Base-by-base conservation (phyloP, 1,140 invertebrate species). In the Drosophila insularis region DNA sequence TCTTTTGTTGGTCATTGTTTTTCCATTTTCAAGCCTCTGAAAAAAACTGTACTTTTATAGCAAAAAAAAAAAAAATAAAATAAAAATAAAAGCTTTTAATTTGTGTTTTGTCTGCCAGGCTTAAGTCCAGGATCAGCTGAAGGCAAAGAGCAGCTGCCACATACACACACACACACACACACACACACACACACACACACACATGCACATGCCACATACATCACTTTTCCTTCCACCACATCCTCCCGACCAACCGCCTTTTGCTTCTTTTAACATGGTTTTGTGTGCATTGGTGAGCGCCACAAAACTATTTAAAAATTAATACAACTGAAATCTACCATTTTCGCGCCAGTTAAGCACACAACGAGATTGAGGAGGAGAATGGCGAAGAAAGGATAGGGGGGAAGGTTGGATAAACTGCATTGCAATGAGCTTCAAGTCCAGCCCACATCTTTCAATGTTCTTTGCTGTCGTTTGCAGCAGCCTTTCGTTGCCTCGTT, bases 271-370 rank as follows among this genome's bases (percentile, higher is more conserved):
- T 37, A n/a, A 8, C 31, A 37, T 3, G 23, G 59, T 61, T 61
- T 60, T 55, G 64, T 79, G 59, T 69, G 65, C 60, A 64, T 56
- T 62, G 75, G 35, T 27, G 17, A 37, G 53, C 37, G 63, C 68
- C 73, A 66, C 63, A 70, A 77, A 80, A 81, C 71, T 81, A 63
- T 87, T 86, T 86, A 87, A 86, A 76, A 87, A 86, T 79, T 70
- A 86, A 86, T 81, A 78, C 75, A 32, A 59, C 63, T 64, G 68
- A 87, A 75, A 43, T 79, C 64, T 53, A 63, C 50, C 68, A 81
- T 79, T 87, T 87, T 82, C 63, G 60, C 74, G 78, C 74, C 71
- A 64, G 81, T 81, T 85, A 78, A 77, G 73, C 60, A 60, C 53
- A 6, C 62, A 27, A 63, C 5, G n/a, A 37, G 27, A 37, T 23